Evolutionary conservation across 2,888 invertebrate species (phyloP).

Genomic region (Hoplodrina ambigua): DNA sequence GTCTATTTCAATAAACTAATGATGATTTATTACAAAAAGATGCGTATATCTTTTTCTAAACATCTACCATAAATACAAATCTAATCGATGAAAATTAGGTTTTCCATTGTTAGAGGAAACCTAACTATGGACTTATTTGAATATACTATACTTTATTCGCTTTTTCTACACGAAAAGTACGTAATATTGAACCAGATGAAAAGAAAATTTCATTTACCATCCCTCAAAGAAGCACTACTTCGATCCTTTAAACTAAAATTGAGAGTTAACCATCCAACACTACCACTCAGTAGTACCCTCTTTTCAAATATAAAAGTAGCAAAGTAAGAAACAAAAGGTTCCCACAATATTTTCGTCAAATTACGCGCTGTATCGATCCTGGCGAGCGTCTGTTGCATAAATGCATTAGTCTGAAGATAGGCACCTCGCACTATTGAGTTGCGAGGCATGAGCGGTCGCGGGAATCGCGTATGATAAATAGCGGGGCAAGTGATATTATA

Average conservation of each 20-base stretch:
- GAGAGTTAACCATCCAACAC: constrained; percentile 43
- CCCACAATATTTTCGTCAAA: constrained; percentile 82
- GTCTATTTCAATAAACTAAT: too few relatives aligned
- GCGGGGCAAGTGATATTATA: neutral
- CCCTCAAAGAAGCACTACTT: constrained; percentile 7
- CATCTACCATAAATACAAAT: neutral
- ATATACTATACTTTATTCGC: neutral
- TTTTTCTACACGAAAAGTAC: neutral
- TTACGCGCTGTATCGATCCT: constrained; percentile 86
- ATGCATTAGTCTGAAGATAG: constrained; percentile 90
- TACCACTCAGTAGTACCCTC: constrained; percentile 45
- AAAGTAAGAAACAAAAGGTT: constrained; percentile 73
- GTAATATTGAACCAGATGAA: neutral
- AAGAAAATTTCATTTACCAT: neutral
- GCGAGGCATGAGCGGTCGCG: constrained; percentile 59
- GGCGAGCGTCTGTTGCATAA: constrained; percentile 85
- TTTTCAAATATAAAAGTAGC: constrained; percentile 69
- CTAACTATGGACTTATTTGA: too few relatives aligned
- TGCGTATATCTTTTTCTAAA: neutral
- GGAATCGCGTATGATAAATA: constrained; percentile 1
- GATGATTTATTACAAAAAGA: too few relatives aligned
- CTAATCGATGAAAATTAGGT: too few relatives aligned
- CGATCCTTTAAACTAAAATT: constrained; percentile 38
- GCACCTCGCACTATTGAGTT: constrained; percentile 80
- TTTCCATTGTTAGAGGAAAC: too few relatives aligned